phyloP scores from a whole-genome alignment of 2,113 vertebrate species.

The Colaptes auratus region DNA sequence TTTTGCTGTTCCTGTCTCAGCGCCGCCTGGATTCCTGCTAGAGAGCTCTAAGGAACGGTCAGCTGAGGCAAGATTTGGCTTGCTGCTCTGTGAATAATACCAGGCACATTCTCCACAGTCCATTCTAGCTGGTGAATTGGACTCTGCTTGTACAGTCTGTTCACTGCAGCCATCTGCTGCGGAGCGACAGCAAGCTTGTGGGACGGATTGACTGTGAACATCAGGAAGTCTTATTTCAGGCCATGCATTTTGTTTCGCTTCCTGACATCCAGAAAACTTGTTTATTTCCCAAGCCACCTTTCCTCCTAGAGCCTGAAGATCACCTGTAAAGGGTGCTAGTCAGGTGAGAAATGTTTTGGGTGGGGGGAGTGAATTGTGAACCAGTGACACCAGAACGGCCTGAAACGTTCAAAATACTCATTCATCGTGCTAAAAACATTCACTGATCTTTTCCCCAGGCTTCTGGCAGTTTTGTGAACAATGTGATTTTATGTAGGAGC shows the following conservation, averaged over 20 bases:
- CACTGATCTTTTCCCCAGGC: neutral
- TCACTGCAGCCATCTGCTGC: slow-evolving; percentile 42
- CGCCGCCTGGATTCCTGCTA: slow-evolving; percentile 21
- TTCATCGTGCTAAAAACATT: neutral
- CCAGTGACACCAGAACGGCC: neutral
- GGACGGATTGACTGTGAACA: slow-evolving; percentile 33
- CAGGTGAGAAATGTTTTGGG: neutral
- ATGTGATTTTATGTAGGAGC: neutral
- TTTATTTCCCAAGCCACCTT: neutral
- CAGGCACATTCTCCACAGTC: slow-evolving; percentile 27
- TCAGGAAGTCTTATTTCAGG: neutral
- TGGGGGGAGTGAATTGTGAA: neutral
- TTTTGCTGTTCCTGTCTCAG: slow-evolving; percentile 25
- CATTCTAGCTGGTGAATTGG: slow-evolving; percentile 39
- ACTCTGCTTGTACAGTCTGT: slow-evolving; percentile 39
- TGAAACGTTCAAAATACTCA: neutral
- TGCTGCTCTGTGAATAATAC: slow-evolving; percentile 37
- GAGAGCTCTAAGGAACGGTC: neutral
- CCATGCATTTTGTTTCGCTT: neutral
- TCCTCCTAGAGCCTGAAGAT: neutral
- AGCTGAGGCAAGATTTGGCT: neutral
- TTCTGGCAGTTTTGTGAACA: neutral
- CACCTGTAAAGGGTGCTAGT: too few species aligned
- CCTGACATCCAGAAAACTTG: neutral
- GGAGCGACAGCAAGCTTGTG: slow-evolving; percentile 4